Base-by-base conservation (phyloP, 2,888 invertebrate species). In the Quadriops clusia region DNA sequence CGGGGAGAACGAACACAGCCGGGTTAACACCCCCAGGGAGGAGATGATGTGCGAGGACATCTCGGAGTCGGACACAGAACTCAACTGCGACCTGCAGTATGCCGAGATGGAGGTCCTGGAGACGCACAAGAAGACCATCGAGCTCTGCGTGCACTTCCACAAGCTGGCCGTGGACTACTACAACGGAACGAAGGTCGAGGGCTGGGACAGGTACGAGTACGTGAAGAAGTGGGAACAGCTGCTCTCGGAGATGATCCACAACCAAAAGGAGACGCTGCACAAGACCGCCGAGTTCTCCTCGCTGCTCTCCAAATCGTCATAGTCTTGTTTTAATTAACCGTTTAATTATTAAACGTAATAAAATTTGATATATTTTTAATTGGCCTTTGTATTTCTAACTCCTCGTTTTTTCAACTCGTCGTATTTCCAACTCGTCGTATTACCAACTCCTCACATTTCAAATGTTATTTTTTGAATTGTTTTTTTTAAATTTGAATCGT, bases 61-160 rank as follows among this genome's bases (percentile, higher is more conserved):
- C 68, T 87, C 90, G 63, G 86, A 87, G 58, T 86, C 85, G 5
- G 35, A 28, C 3, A 35, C 36, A 16, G 40, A 42, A 8, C 33
- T 36, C 13, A 37, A 30, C 16, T 84, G 86, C 44, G 86, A 89
- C 55, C 66, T 91, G 53, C 87, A 90, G 54, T 72, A 82, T 47
- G 72, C 86, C 32, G 93, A 93, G 61, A 90, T 91, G 51, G 84
- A 90, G 53, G 81, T 94, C 37, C 68, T 94, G 28, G 94, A 94
- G 58, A 81, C 79, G 54, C 91, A 93, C 67, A 81, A 84, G 58
- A 70, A 73, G 35, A 70, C 85, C 36, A 73, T 77, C 40, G 79
- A 82, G 54, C 77, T 74, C 56, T 67, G 81, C 50, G 73, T 74
- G 45, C 72, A 72, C 54, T 77, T 80, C 53, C 67, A 77, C 48